phyloP scores from a whole-genome alignment of 1,140 invertebrate species.

The Tetragnatha versicolor region DNA sequence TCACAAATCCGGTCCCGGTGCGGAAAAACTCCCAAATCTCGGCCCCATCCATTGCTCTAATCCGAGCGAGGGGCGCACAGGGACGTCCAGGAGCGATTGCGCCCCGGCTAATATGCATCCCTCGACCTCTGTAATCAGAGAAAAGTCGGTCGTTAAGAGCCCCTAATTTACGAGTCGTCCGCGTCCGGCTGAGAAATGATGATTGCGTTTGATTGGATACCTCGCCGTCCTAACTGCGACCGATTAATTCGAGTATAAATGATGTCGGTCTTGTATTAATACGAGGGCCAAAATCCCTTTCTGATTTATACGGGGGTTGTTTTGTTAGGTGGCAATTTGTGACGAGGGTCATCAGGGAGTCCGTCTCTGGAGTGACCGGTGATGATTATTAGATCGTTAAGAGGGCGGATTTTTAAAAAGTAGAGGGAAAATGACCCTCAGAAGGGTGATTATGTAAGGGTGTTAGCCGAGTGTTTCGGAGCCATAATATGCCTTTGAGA shows the following conservation, averaged over 20 bases:
- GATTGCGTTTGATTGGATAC: slow-evolving; percentile 17
- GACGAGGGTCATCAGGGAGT: neutral
- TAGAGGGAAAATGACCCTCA: neutral
- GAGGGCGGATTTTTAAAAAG: neutral
- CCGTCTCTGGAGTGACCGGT: neutral
- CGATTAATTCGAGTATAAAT: slow-evolving; percentile 27
- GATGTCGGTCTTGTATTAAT: slow-evolving; percentile 35
- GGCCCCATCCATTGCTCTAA: no score
- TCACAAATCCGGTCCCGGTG: neutral
- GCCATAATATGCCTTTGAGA: no score
- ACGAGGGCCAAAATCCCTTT: neutral
- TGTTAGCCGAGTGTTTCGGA: no score
- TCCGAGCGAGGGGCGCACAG: neutral
- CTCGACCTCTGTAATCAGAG: slow-evolving; percentile 23
- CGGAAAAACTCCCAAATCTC: slow-evolving; percentile 3
- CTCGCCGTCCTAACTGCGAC: neutral
- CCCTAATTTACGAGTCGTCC: slow-evolving; percentile 15
- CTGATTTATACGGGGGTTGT: neutral
- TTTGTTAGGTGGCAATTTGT: neutral
- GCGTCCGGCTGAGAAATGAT: slow-evolving; percentile 20
- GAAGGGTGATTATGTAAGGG: neutral
- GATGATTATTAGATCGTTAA: neutral
- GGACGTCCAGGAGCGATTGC: neutral
- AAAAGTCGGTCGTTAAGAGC: slow-evolving; percentile 16
- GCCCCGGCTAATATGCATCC: slow-evolving; percentile 17